Evolutionary conservation across 2,113 vertebrate species (phyloP).

Genomic region (Neotoma lepida): DNA sequence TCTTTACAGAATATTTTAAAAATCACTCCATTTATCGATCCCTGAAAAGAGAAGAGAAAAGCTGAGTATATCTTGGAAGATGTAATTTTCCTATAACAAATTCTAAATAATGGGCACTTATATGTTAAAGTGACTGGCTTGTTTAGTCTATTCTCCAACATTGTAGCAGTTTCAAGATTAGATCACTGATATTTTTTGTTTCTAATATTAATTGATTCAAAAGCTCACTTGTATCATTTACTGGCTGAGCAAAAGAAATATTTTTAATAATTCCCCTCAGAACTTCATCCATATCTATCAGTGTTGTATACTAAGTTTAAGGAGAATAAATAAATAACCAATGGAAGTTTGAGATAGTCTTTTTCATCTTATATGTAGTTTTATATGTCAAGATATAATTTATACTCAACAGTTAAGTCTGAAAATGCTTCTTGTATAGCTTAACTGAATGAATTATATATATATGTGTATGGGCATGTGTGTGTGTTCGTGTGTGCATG

Average conservation of each 20-base stretch:
- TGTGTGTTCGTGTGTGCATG: neutral
- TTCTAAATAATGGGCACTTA: neutral
- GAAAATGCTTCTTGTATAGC: neutral
- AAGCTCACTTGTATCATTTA: neutral
- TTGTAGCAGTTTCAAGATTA: neutral
- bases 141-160: neutral
- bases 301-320: neutral
- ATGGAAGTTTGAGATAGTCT: neutral
- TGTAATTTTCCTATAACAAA: neutral
- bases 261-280: neutral
- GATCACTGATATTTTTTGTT: neutral
- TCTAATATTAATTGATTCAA: slow-evolving; percentile 15
- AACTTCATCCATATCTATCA: neutral
- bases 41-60: neutral
- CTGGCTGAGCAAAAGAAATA: neutral
- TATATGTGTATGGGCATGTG: neutral
- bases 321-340: neutral
- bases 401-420: neutral
- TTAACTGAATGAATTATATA: neutral
- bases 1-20: neutral
- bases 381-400: neutral
- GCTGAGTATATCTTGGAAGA: neutral
- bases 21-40: neutral
- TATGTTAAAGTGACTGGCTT: neutral
- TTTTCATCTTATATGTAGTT: neutral